These are phyloP conservation scores for Thaleichthys pacificus DNA, from an alignment of 2,797 vertebrate species.

Conservation along the genomic window DNA sequence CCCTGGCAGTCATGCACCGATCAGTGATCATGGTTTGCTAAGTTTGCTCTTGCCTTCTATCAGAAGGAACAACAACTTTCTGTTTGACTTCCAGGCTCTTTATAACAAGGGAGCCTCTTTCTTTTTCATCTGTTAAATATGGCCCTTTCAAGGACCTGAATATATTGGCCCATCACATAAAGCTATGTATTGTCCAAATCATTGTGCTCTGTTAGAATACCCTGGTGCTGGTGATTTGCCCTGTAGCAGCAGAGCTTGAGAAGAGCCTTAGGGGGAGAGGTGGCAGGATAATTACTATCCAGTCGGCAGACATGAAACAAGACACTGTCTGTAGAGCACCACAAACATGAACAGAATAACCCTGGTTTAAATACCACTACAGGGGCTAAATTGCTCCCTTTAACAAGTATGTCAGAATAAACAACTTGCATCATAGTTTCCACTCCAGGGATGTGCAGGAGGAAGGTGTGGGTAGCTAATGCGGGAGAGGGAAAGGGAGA, in stretches of 20 bases:
- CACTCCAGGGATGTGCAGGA: background rate
- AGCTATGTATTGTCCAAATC: background rate
- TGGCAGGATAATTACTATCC: constrained; percentile 1
- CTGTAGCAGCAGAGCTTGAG: background rate
- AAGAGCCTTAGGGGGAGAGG: too few species aligned
- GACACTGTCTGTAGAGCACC: background rate
- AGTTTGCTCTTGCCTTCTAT: too few species aligned
- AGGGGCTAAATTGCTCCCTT: background rate
- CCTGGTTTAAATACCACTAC: background rate
- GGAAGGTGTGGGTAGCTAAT: background rate
- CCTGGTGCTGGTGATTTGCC: background rate
- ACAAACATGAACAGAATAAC: constrained; percentile 2
- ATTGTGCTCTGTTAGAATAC: background rate
- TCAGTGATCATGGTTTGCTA: too few species aligned
- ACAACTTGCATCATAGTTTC: background rate
- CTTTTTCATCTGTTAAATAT: too few species aligned
- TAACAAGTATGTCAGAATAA: background rate
- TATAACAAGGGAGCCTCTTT: too few species aligned
- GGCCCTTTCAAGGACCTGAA: too few species aligned
- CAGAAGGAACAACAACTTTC: too few species aligned
- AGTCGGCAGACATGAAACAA: background rate
- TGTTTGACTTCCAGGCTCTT: too few species aligned
- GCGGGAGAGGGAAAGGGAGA: too few species aligned
- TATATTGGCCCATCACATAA: too few species aligned
- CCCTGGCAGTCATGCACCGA: background rate